A percentile compares a stretch with the other conserved stretches of the same genome.
These are phyloP conservation scores for Calypte anna DNA, from an alignment of 2,113 vertebrate species.

Conservation along the genomic window DNA sequence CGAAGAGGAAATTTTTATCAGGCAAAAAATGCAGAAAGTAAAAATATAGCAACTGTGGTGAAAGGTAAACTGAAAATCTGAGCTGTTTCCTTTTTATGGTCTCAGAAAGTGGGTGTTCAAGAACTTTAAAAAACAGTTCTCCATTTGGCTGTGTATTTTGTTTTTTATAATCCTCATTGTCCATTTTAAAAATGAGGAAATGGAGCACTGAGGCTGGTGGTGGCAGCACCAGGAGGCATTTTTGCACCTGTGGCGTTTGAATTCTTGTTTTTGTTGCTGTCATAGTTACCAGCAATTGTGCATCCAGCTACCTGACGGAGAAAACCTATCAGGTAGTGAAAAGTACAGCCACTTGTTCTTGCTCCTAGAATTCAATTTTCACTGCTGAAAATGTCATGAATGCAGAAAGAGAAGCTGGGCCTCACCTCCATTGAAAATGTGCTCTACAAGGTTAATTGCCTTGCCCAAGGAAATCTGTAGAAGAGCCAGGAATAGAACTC, in stretches of 20 bases:
- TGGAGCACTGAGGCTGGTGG: background rate
- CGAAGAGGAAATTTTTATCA: background rate
- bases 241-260: background rate
- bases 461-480: constrained; percentile 72
- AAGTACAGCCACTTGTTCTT: background rate
- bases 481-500: constrained; percentile 65
- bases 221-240: background rate
- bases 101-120: background rate
- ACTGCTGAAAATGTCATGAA: background rate
- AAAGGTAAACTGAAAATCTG: background rate
- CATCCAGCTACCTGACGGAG: background rate
- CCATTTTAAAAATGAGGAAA: background rate
- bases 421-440: constrained; percentile 54
- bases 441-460: constrained; percentile 64
- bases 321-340: background rate
- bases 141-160: background rate
- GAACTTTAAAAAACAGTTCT: background rate
- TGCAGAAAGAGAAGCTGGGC: constrained; percentile 33
- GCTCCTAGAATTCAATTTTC: background rate
- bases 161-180: background rate
- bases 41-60: background rate
- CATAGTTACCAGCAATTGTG: background rate
- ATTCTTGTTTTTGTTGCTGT: background rate
- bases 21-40: background rate
- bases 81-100: background rate